A percentile compares a stretch with the other conserved stretches of the same genome.
Conservation (phyloP, 2,797 vertebrate genomes). For the Galaxias olidus region DNA sequence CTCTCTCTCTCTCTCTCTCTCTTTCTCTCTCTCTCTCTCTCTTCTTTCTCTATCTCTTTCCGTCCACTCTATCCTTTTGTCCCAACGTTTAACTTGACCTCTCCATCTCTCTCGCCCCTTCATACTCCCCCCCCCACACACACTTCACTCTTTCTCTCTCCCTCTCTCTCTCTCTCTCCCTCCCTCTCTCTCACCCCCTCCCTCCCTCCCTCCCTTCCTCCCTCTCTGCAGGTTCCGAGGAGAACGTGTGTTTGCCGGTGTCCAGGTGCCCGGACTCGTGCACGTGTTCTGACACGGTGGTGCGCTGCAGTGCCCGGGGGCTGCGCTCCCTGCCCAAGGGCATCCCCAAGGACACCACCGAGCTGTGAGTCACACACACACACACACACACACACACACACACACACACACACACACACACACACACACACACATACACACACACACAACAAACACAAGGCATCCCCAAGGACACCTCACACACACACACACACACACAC, state of each 20-base stretch:
- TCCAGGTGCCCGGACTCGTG: constrained; percentile 92
- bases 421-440: not conserved
- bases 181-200: constrained; percentile 7
- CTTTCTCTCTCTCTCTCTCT: not conserved
- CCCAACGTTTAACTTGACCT: not conserved
- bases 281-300: constrained; percentile 90
- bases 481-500: too few species aligned
- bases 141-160: constrained; percentile 6
- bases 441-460: not conserved
- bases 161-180: not conserved
- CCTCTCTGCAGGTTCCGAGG: constrained; percentile 80
- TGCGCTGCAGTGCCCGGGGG: constrained; percentile 94
- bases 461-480: too few species aligned
- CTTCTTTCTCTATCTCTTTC: not conserved
- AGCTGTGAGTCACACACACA: constrained; percentile 84
- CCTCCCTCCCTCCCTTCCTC: constrained; percentile 3
- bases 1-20: not conserved
- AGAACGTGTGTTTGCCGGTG: constrained; percentile 89
- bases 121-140: constrained; percentile 1
- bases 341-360: constrained; percentile 94
- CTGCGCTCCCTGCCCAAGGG: constrained; percentile 87
- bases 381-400: not conserved
- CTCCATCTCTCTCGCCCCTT: constrained; percentile 14
- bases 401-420: not conserved
- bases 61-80: not conserved